A percentile compares a stretch with the other conserved stretches of the same genome.
These are phyloP conservation scores for Oophaga sylvatica DNA, from an alignment of 2,797 vertebrate genomes.

Conservation along the genomic window DNA sequence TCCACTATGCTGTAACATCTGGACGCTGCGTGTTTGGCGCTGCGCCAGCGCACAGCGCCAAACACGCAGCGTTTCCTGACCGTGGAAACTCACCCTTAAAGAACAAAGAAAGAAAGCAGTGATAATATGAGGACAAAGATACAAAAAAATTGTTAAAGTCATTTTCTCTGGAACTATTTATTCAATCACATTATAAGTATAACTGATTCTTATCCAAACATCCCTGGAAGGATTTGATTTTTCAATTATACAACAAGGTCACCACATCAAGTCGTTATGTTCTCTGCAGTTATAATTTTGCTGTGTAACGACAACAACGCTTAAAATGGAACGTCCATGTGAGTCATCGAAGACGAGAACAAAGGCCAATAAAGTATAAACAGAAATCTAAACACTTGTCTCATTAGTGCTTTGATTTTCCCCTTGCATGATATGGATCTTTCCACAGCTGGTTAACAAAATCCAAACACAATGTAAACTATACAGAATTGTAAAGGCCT, in stretches of 20 bases:
- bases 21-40: too few relatives aligned
- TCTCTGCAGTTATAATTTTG: conserved; percentile 25
- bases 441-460: conserved; percentile 56
- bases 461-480: conserved; percentile 28
- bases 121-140: not conserved
- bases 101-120: not conserved
- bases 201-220: conserved; percentile 59
- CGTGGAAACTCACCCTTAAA: too few relatives aligned
- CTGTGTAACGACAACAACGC: conserved; percentile 34
- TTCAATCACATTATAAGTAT: conserved; percentile 62
- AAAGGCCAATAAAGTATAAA: conserved; percentile 52
- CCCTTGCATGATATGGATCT: conserved; percentile 59
- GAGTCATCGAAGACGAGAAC: conserved; percentile 51
- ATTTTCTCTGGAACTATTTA: conserved; percentile 59
- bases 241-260: conserved; percentile 57
- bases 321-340: conserved; percentile 36
- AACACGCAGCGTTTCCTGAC: too few relatives aligned
- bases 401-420: conserved; percentile 65
- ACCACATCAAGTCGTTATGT: conserved; percentile 51
- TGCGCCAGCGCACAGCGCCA: too few relatives aligned
- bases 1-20: too few relatives aligned
- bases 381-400: conserved; percentile 50
- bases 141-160: conserved; percentile 29
- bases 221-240: conserved; percentile 59
- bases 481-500: not conserved